A percentile compares a stretch with the other conserved stretches of the same genome.
Conservation (phyloP, 2,113 vertebrate species). For the Sitta europaea region DNA sequence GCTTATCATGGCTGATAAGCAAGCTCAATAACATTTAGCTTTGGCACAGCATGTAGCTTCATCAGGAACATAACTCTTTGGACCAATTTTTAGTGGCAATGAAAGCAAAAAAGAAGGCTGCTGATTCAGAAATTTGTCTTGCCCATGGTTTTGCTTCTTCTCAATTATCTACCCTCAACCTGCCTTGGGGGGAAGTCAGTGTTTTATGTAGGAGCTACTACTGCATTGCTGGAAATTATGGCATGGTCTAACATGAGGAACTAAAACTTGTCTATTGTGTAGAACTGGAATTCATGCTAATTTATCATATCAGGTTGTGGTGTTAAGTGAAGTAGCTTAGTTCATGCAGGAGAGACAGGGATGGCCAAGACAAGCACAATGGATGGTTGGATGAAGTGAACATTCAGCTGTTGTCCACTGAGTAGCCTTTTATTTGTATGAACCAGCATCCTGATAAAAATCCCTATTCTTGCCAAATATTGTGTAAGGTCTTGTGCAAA, state of each 20-base stretch:
- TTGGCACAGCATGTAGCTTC: constrained; percentile 14
- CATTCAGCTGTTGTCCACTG: not conserved
- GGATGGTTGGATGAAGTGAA: not conserved
- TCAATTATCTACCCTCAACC: not conserved
- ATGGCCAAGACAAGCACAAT: not conserved
- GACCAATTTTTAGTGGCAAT: not conserved
- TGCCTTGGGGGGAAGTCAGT: not conserved
- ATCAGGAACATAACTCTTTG: constrained; percentile 26
- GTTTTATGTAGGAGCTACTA: not conserved
- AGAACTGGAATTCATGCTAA: not conserved
- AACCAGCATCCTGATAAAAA: not conserved
- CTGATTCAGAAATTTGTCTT: not conserved
- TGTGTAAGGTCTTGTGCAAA: not conserved
- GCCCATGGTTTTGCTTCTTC: not conserved
- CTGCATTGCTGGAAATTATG: not conserved
- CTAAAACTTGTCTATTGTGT: not conserved
- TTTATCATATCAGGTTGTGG: not conserved
- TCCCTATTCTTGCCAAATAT: not conserved
- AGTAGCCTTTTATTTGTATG: not conserved
- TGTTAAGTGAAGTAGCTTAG: not conserved
- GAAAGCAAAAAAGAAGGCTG: not conserved
- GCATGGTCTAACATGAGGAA: not conserved
- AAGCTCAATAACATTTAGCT: constrained; percentile 41
- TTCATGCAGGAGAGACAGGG: not conserved
- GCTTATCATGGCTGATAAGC: constrained; percentile 60